A percentile compares a stretch with the other conserved stretches of the same genome.
Evolutionary conservation across 2,113 vertebrate genomes (phyloP).

Genomic region (Catharus fuscescens): DNA sequence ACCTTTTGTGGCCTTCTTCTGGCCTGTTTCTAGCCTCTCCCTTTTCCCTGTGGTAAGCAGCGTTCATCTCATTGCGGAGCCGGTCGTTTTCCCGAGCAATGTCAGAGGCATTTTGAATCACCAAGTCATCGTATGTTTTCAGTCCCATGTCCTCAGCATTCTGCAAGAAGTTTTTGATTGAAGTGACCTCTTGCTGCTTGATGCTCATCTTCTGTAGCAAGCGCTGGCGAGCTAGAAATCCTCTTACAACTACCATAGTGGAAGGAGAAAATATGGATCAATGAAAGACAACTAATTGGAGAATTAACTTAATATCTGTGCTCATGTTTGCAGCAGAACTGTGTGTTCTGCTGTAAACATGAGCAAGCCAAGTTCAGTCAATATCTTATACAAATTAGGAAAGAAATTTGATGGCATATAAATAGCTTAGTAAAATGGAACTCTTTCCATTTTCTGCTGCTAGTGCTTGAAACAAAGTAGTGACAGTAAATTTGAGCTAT

Average conservation of each 20-base stretch:
- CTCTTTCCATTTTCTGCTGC: background rate
- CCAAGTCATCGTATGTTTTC: slow-evolving; percentile 86
- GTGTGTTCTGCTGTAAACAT: background rate
- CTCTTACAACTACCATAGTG: slow-evolving; percentile 81
- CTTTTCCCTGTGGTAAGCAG: slow-evolving; percentile 79
- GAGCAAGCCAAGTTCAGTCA: background rate
- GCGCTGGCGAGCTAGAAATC: slow-evolving; percentile 87
- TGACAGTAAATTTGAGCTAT: background rate
- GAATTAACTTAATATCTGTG: background rate
- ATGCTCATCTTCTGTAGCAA: slow-evolving; percentile 74
- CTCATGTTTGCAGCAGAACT: background rate
- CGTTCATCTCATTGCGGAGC: slow-evolving; percentile 77
- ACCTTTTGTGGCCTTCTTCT: slow-evolving; percentile 81
- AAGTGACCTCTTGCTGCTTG: slow-evolving; percentile 79
- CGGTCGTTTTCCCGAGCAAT: slow-evolving; percentile 90
- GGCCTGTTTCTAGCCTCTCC: slow-evolving; percentile 78
- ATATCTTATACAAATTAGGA: background rate
- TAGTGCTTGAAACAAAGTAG: background rate
- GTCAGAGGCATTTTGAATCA: slow-evolving; percentile 93
- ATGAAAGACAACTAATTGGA: background rate
- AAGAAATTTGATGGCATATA: background rate
- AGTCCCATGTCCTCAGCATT: slow-evolving; percentile 88
- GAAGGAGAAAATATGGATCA: slow-evolving; percentile 27
- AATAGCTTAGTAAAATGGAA: background rate
- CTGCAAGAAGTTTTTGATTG: slow-evolving; percentile 87